Evolutionary conservation across 2,888 invertebrate genomes (phyloP).

Genomic region (Leptura quadrifasciata): DNA sequence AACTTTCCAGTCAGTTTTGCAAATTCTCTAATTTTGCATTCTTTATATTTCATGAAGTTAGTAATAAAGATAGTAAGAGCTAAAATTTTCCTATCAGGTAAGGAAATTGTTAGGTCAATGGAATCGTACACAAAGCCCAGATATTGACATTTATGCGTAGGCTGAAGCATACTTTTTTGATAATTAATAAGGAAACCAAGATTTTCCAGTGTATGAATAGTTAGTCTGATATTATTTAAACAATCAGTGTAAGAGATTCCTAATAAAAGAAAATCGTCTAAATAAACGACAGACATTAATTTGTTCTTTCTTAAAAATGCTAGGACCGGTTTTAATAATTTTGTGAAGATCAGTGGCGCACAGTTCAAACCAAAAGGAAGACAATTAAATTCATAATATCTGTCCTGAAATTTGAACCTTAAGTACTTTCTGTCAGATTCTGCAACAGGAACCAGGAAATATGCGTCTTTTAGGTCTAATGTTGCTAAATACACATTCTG

Average conservation of each 20-base stretch:
- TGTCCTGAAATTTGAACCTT: constrained; percentile 42
- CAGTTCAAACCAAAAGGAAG: constrained; percentile 51
- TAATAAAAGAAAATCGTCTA: constrained; percentile 57
- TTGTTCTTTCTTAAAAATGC: constrained; percentile 42
- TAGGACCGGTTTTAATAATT: constrained; percentile 50
- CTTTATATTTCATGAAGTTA: neutral
- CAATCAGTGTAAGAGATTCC: constrained; percentile 43
- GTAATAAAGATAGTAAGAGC: constrained; percentile 22
- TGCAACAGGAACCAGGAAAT: constrained; percentile 44
- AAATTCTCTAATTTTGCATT: constrained; percentile 54
- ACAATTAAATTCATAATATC: constrained; percentile 50
- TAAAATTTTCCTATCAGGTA: constrained; percentile 41
- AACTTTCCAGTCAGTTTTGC: constrained; percentile 54
- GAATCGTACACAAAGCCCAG: constrained; percentile 54
- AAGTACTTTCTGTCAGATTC: constrained; percentile 46
- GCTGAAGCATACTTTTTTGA: constrained; percentile 47
- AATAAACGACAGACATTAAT: constrained; percentile 53
- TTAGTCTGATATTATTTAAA: constrained; percentile 38
- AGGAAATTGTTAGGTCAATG: constrained; percentile 40
- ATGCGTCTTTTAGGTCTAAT: constrained; percentile 45
- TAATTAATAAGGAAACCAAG: constrained; percentile 53
- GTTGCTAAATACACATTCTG: neutral
- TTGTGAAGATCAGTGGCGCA: constrained; percentile 54
- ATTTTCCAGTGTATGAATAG: constrained; percentile 39
- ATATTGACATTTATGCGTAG: constrained; percentile 41